Evolutionary conservation across 1,140 invertebrate species (phyloP), one percentile per base, ranked within the genome.

Genomic region (Druon quercuslanigerum): DNA sequence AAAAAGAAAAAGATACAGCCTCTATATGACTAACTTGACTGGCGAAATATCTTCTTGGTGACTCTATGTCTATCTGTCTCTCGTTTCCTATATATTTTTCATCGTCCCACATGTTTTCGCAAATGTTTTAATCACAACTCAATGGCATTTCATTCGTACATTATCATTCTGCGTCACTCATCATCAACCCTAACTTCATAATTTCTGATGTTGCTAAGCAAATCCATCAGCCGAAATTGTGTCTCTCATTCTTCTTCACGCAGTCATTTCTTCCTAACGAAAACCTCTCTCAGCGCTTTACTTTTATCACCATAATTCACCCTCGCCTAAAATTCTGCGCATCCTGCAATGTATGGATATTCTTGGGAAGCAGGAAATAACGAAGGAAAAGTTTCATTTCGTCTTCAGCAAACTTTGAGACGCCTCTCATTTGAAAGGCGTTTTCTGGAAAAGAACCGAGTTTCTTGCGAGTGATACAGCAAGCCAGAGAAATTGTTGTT

Each of bases 91-190:
- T 12, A 20, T 56, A 20, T 56, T 56, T 20, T 56, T 56, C 54
- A 56, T 20, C 16, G 17, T 11, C 7, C 40, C 40, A 46, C 6
- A 46, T 46, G 40, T 46, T 46, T 46, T 46, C 17, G 17, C 17
- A 56, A 19, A 56, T 19, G 20, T 12, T 19, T 19, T 56, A 17
- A 19, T 56, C 20, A 1, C 54, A 56, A 8, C 19, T 20, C 17
- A 56, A 8, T 56, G 54, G 20, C 54, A 56, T 56, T 46, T 19
- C 54, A 56, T 56, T 56, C 54, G 54, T 25, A 66, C 17, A 19
- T n/a, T 9, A n/a, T 7, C 52, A 54, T 54, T 54, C n/a, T 54
- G 8, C n/a, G 14, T 54, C 52, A n/a, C 52, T n/a, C 52, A 46
- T n/a, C 52, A 46, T 46, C 1, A 46, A 46, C 19, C 9, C 54